Evolutionary conservation across 2,888 invertebrate species (phyloP).

Genomic region (Chrysolina haemoptera): DNA sequence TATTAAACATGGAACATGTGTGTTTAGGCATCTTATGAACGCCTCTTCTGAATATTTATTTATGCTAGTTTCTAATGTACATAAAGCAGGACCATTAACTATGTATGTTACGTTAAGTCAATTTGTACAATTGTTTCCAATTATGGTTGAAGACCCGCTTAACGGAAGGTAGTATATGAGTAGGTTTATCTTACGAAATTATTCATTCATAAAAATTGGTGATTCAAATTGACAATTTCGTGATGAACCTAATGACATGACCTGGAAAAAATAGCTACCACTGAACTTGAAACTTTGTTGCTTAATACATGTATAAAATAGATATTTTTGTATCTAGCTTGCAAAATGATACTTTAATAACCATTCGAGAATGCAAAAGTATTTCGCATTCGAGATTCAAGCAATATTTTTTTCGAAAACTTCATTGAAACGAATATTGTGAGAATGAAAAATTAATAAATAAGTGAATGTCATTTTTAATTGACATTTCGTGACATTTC

Average conservation of each 20-base stretch:
- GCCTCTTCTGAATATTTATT: not conserved
- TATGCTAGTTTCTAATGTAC: slow-evolving; percentile 31
- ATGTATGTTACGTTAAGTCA: slow-evolving; percentile 25
- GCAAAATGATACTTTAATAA: too few relatives aligned
- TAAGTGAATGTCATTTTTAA: too few relatives aligned
- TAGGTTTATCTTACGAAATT: slow-evolving; percentile 27
- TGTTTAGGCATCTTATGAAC: slow-evolving; percentile 13
- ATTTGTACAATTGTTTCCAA: slow-evolving; percentile 51
- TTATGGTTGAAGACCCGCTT: slow-evolving; percentile 37
- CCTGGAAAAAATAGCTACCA: not conserved
- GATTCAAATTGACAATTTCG: slow-evolving; percentile 20
- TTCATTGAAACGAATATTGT: too few relatives aligned
- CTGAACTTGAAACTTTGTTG: not conserved
- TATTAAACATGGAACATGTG: slow-evolving; percentile 5
- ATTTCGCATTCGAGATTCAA: too few relatives aligned
- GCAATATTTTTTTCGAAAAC: too few relatives aligned
- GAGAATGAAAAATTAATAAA: too few relatives aligned
- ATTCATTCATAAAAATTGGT: slow-evolving; percentile 30
- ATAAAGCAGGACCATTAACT: slow-evolving; percentile 16
- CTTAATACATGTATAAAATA: not conserved
- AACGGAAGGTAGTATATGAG: not conserved
- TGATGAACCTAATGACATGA: not conserved
- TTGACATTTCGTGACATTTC: too few relatives aligned
- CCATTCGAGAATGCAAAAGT: too few relatives aligned
- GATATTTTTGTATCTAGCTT: too few relatives aligned